Evolutionary conservation across 2,888 invertebrate genomes (phyloP).

Genomic region (Hyposoter dolosus): DNA sequence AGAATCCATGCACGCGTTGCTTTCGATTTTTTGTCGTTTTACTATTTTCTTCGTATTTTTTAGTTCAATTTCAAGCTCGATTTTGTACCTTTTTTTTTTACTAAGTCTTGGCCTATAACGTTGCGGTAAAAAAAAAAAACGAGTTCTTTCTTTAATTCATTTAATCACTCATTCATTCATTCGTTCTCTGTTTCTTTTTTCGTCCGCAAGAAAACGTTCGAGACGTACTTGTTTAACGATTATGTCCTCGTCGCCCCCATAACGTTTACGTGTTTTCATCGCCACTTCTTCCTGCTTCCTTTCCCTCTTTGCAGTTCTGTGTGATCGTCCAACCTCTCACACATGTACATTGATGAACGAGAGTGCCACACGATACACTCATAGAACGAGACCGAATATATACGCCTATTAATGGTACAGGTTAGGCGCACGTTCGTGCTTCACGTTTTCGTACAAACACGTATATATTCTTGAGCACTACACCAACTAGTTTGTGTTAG

Average conservation of each 20-base stretch:
- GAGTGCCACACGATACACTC: constrained; percentile 25
- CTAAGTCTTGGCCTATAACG: neutral
- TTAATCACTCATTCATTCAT: neutral
- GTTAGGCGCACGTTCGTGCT: constrained; percentile 15
- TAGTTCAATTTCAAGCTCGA: neutral
- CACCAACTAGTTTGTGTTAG: neutral
- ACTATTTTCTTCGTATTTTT: constrained; percentile 11
- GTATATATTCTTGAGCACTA: neutral
- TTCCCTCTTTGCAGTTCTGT: constrained; percentile 56
- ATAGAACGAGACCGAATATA: neutral
- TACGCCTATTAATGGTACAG: neutral
- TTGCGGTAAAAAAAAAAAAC: neutral
- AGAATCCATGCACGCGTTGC: neutral
- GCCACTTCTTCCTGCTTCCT: constrained; percentile 57
- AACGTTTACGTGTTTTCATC: constrained; percentile 21
- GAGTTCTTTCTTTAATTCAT: neutral
- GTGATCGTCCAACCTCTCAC: constrained; percentile 30
- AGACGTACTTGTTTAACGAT: neutral
- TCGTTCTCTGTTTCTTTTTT: neutral
- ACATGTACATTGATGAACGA: constrained; percentile 22
- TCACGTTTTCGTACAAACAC: constrained; percentile 49
- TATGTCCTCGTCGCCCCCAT: constrained; percentile 11
- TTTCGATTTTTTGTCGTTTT: constrained; percentile 49
- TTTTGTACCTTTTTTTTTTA: neutral
- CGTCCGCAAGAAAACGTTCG: neutral